Evolutionary conservation across 2,888 invertebrate species (phyloP).

Genomic region (Psylliodes chrysocephalus): DNA sequence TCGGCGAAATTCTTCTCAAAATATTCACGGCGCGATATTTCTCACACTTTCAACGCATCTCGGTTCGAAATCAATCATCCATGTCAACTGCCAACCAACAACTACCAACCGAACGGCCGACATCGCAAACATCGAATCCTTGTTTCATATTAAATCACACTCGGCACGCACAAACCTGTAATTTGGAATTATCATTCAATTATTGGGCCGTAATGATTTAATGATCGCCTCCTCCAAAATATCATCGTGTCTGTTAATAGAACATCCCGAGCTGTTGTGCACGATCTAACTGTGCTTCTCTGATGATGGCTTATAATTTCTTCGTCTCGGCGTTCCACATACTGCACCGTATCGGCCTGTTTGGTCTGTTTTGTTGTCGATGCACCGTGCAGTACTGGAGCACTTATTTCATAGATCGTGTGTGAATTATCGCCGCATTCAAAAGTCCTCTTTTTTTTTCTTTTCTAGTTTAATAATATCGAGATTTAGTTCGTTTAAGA

Average conservation of each 20-base stretch:
- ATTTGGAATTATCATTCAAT: slow-evolving; percentile 37
- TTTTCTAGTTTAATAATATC: not conserved
- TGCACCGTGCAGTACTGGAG: slow-evolving; percentile 10
- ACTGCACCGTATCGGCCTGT: too few relatives aligned
- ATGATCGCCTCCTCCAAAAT: slow-evolving; percentile 38
- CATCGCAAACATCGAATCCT: slow-evolving; percentile 4
- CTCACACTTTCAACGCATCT: slow-evolving; percentile 44
- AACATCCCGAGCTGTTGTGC: slow-evolving; percentile 25
- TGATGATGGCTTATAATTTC: slow-evolving; percentile 35
- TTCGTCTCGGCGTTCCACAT: slow-evolving; percentile 31
- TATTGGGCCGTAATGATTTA: slow-evolving; percentile 35
- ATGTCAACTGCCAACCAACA: slow-evolving; percentile 14
- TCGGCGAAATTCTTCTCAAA: too few relatives aligned
- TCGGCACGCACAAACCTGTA: slow-evolving; percentile 9
- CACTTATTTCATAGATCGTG: slow-evolving; percentile 21
- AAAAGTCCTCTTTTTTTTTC: not conserved
- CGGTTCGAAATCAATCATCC: slow-evolving; percentile 36
- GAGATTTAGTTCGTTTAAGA: not conserved
- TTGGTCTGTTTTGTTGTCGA: too few relatives aligned
- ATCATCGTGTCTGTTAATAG: slow-evolving; percentile 39
- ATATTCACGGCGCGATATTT: too few relatives aligned
- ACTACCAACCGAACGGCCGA: slow-evolving; percentile 11
- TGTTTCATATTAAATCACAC: slow-evolving; percentile 27
- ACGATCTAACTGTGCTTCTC: slow-evolving; percentile 34
- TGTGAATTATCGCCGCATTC: slow-evolving; percentile 18